Conservation (phyloP, 2,113 vertebrate genomes). For the Anhinga anhinga region DNA sequence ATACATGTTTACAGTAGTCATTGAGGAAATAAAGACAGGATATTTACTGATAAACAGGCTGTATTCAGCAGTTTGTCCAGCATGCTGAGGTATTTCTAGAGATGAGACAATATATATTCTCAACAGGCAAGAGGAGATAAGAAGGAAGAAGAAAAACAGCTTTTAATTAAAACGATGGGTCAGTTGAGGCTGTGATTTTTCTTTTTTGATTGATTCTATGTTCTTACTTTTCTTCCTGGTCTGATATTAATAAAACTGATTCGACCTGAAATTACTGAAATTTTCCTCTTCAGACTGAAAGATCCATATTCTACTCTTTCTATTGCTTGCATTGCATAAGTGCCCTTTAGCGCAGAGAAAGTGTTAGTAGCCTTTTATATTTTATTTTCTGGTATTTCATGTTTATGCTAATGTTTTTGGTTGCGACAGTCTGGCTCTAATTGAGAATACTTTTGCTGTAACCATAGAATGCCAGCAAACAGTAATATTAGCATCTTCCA, state of each 20-base stretch:
- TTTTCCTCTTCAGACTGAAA: not conserved
- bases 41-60: not conserved
- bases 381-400: not conserved
- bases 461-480: not conserved
- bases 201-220: not conserved
- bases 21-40: not conserved
- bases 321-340: not conserved
- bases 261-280: not conserved
- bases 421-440: not conserved
- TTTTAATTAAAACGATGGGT: not conserved
- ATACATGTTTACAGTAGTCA: not conserved
- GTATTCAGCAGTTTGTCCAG: not conserved
- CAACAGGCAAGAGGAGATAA: not conserved
- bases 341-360: not conserved
- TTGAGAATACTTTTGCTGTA: not conserved
- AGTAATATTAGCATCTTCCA: not conserved
- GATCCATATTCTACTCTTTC: not conserved
- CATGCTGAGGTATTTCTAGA: not conserved
- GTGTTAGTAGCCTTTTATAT: not conserved
- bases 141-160: too few relatives aligned
- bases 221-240: not conserved
- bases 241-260: not conserved
- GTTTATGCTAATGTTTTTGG: not conserved
- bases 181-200: not conserved
- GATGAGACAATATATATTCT: not conserved